These are phyloP conservation scores for Tiliacea aurago DNA, from an alignment of 2,888 invertebrate genomes.

Conservation along the genomic window DNA sequence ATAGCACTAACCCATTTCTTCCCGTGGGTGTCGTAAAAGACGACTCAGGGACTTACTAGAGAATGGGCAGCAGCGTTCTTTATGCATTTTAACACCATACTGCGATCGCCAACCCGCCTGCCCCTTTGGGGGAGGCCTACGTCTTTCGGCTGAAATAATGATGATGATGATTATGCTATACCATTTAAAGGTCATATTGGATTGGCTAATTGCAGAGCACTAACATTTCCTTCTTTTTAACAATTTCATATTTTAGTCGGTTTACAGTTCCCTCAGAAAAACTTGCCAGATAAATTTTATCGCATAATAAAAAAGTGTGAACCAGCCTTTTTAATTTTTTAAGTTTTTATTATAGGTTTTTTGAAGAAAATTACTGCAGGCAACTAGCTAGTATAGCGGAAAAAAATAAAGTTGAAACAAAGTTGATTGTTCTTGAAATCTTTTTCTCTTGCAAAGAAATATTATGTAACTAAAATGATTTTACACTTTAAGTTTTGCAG, in stretches of 20 bases:
- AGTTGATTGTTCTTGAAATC: constrained; percentile 44
- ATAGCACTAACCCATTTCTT: too few species aligned
- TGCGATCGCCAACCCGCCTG: too few species aligned
- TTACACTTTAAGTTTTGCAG: neutral
- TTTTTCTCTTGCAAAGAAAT: constrained; percentile 40
- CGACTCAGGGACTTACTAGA: too few species aligned
- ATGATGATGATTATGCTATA: too few species aligned
- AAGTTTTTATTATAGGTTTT: constrained; percentile 43
- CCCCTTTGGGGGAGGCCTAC: too few species aligned
- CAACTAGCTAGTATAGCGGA: constrained; percentile 32
- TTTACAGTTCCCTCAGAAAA: constrained; percentile 14
- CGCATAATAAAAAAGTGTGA: constrained; percentile 34
- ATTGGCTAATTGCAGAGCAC: neutral
- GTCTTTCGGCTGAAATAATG: too few species aligned
- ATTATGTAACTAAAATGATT: constrained; percentile 4
- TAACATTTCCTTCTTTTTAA: neutral
- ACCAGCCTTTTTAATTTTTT: constrained; percentile 37
- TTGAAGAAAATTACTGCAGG: constrained; percentile 31
- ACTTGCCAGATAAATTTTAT: constrained; percentile 30
- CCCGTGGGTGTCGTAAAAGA: too few species aligned
- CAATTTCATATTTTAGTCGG: constrained; percentile 3
- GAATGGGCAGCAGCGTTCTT: too few species aligned
- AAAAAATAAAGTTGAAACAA: constrained; percentile 22
- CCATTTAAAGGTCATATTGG: neutral
- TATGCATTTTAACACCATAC: too few species aligned